These are phyloP conservation scores for Drosophila triauraria DNA, from an alignment of 1,140 invertebrate genomes.

Conservation along the genomic window DNA sequence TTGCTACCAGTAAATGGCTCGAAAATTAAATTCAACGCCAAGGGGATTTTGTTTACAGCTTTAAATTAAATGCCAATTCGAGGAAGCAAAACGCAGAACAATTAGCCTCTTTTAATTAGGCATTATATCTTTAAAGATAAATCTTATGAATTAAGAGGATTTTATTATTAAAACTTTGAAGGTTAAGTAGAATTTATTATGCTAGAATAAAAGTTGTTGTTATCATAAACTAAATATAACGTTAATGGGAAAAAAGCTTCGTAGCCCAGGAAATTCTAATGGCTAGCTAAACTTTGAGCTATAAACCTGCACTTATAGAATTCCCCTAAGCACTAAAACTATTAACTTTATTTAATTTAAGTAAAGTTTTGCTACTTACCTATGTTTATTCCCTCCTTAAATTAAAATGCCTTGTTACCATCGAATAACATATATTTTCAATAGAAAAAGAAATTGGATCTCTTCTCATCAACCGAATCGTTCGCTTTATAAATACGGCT, in stretches of 20 bases:
- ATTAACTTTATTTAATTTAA: too few relatives aligned
- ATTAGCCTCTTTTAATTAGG: background rate
- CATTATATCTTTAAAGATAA: background rate
- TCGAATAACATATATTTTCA: conserved; percentile 41
- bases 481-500: conserved; percentile 16
- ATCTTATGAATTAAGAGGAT: background rate
- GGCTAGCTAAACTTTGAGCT: too few relatives aligned
- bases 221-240: too few relatives aligned
- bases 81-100: conserved; percentile 6
- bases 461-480: conserved; percentile 5
- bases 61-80: conserved; percentile 6
- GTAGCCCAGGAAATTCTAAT: too few relatives aligned
- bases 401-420: background rate
- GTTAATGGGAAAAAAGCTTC: background rate
- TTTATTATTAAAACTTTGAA: background rate
- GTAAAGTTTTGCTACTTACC: background rate
- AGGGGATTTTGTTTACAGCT: background rate
- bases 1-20: conserved; percentile 12
- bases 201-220: background rate
- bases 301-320: background rate
- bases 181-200: background rate
- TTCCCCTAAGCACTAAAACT: background rate
- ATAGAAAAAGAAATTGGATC: conserved; percentile 34
- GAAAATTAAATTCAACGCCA: conserved; percentile 26
- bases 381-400: background rate